Evolutionary conservation across 2,113 vertebrate species (phyloP).

Genomic region (Otus sunia): DNA sequence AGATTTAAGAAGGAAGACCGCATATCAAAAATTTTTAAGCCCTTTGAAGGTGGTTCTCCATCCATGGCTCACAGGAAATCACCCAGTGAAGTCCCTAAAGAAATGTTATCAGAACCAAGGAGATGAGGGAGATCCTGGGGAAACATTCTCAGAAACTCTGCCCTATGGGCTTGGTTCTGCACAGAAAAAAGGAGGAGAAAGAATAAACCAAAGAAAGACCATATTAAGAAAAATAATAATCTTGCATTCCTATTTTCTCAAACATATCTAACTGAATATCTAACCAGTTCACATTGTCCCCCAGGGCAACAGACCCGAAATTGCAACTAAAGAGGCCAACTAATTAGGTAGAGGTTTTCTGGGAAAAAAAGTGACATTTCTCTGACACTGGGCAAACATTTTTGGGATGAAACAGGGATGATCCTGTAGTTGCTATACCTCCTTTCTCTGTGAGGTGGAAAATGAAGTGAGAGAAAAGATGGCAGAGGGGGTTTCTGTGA

Average conservation of each 20-base stretch:
- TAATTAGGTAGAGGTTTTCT: not conserved
- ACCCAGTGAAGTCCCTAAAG: not conserved
- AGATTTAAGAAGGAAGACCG: not conserved
- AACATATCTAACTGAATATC: not conserved
- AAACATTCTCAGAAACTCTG: not conserved
- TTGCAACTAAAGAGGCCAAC: not conserved
- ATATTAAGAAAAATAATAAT: not conserved
- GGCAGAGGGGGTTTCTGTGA: not conserved
- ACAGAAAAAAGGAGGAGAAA: not conserved
- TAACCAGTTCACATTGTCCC: not conserved
- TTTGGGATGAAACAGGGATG: not conserved
- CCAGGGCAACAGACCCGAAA: not conserved
- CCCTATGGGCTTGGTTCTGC: not conserved
- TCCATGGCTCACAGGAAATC: not conserved
- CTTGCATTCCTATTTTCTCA: not conserved
- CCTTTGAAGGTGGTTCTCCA: not conserved
- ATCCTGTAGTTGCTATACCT: not conserved
- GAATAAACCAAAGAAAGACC: not conserved
- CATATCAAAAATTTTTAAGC: not conserved
- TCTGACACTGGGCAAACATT: not conserved
- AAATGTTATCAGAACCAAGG: not conserved
- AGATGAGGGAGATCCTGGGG: not conserved
- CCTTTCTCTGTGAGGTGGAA: not conserved
- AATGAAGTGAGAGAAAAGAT: not conserved
- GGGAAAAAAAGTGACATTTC: not conserved